Percentiles rank a stretch among this genome's conserved stretches.
Evolutionary conservation across 2,113 vertebrate genomes (phyloP).

Genomic region (Pogona vitticeps): DNA sequence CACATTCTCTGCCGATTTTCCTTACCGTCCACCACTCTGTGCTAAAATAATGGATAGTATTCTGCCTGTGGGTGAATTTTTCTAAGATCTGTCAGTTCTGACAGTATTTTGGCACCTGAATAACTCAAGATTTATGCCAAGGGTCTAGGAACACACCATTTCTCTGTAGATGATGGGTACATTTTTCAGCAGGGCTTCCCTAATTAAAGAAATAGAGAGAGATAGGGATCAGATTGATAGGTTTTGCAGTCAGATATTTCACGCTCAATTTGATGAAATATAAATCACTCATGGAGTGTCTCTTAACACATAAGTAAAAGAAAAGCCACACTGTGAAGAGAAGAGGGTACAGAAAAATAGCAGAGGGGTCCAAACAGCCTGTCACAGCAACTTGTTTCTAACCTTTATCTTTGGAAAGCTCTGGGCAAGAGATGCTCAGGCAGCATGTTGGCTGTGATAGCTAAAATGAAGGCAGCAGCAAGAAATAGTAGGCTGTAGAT

Average conservation of each 20-base stretch:
- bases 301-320: slow-evolving; percentile 47
- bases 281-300: slow-evolving; percentile 70
- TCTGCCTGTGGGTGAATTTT: slow-evolving; percentile 74
- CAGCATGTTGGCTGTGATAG: not conserved
- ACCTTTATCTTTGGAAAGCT: slow-evolving; percentile 35
- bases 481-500: slow-evolving; percentile 7
- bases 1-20: slow-evolving; percentile 65
- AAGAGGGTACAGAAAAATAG: slow-evolving; percentile 31
- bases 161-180: slow-evolving; percentile 72
- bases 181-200: slow-evolving; percentile 76
- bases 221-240: slow-evolving; percentile 73
- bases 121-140: slow-evolving; percentile 75
- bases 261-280: slow-evolving; percentile 74
- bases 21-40: slow-evolving; percentile 72
- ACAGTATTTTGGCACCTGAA: slow-evolving; percentile 76
- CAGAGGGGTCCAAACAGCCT: slow-evolving; percentile 20
- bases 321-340: slow-evolving; percentile 8
- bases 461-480: not conserved
- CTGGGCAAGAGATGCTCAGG: not conserved
- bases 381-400: slow-evolving; percentile 31
- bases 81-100: slow-evolving; percentile 76
- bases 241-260: slow-evolving; percentile 71
- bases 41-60: slow-evolving; percentile 73
- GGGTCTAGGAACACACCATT: slow-evolving; percentile 71
- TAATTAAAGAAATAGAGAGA: slow-evolving; percentile 76